These are phyloP conservation scores for Xiphydria camelus DNA, from an alignment of 2,888 invertebrate genomes.

Conservation along the genomic window DNA sequence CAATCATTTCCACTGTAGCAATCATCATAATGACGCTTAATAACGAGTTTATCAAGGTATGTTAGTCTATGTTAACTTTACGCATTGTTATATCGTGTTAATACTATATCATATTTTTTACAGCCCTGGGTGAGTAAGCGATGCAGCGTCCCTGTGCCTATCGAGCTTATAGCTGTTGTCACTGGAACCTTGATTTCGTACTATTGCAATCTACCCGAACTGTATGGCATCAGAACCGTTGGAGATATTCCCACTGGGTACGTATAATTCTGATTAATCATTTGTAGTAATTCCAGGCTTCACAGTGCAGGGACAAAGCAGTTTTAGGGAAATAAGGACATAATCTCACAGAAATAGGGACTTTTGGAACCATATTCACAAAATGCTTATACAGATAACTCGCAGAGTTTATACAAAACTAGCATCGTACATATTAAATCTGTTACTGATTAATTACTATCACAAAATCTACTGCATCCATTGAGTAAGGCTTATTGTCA, in stretches of 20 bases:
- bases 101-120: slow-evolving; percentile 29
- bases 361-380: no score
- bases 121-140: slow-evolving; percentile 65
- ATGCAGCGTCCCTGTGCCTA: slow-evolving; percentile 72
- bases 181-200: slow-evolving; percentile 70
- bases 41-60: slow-evolving; percentile 69
- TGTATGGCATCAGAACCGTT: slow-evolving; percentile 63
- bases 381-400: no score
- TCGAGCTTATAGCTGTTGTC: slow-evolving; percentile 74
- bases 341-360: no score
- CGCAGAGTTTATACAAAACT: background rate
- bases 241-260: slow-evolving; percentile 72
- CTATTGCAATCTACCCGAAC: slow-evolving; percentile 60
- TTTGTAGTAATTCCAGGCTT: background rate
- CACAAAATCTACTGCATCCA: no score
- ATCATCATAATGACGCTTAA: slow-evolving; percentile 65
- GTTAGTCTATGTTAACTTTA: background rate
- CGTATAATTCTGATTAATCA: slow-evolving; percentile 31
- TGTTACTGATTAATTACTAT: no score
- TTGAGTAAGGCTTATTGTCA: no score
- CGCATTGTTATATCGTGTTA: background rate
- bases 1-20: slow-evolving; percentile 66
- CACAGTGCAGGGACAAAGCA: no score
- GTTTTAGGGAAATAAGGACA: no score
- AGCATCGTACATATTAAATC: no score